A percentile compares a stretch with the other conserved stretches of the same genome.
Conservation (phyloP, 2,113 vertebrate genomes). For the Anser brachyrhynchus region DNA sequence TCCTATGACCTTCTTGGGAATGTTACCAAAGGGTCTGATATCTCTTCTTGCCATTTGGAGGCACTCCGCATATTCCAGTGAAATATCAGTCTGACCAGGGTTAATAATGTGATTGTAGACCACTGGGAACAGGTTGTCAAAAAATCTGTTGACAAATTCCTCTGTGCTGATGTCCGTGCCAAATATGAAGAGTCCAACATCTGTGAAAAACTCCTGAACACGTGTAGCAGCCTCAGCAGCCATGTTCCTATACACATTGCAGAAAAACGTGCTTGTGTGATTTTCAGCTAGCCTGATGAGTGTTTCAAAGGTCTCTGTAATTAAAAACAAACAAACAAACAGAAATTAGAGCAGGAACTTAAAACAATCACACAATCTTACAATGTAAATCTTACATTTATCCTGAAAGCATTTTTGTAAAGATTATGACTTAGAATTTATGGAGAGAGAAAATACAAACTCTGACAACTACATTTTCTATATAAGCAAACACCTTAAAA, state of each 20-base stretch:
- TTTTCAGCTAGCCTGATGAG: constrained; percentile 86
- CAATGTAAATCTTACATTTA: background rate
- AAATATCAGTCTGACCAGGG: constrained; percentile 70
- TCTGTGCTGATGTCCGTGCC: constrained; percentile 82
- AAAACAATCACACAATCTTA: background rate
- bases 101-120: constrained; percentile 84
- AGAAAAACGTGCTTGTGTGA: constrained; percentile 80
- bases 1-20: constrained; percentile 72
- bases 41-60: constrained; percentile 71
- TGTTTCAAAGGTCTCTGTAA: constrained; percentile 84
- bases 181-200: constrained; percentile 86
- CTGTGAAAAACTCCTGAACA: constrained; percentile 84
- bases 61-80: constrained; percentile 80
- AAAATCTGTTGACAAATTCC: constrained; percentile 85
- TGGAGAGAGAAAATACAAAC: background rate
- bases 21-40: constrained; percentile 77
- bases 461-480: background rate
- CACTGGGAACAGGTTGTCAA: constrained; percentile 85
- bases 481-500: background rate
- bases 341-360: background rate
- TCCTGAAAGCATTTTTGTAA: background rate
- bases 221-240: constrained; percentile 69
- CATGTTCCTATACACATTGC: constrained; percentile 76
- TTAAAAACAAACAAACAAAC: background rate
- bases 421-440: background rate